Evolutionary conservation across 2,113 vertebrate species (phyloP).

Genomic region (Ptyas mucosa): DNA sequence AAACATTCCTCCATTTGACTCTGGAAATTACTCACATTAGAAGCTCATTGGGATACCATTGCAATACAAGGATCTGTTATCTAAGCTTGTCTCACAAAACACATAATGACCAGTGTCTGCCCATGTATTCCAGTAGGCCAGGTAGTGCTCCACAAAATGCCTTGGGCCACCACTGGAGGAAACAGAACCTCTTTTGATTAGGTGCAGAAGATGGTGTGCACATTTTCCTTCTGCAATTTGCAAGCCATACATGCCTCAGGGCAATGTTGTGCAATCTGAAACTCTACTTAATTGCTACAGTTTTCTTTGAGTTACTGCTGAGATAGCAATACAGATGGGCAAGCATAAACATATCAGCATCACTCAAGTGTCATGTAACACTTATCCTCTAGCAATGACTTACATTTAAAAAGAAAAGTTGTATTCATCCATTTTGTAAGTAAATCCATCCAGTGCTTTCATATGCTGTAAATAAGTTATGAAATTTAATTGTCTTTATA

Average conservation of each 20-base stretch:
- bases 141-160: conserved; percentile 13
- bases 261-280: background rate
- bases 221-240: conserved; percentile 17
- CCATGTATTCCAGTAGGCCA: conserved; percentile 25
- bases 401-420: background rate
- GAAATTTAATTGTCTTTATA: background rate
- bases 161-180: background rate
- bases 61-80: background rate
- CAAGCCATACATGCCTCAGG: background rate
- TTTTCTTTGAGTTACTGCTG: conserved; percentile 42
- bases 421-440: background rate
- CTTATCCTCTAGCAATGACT: background rate
- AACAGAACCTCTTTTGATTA: conserved; percentile 7
- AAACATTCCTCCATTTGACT: conserved; percentile 34
- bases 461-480: background rate
- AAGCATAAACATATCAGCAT: conserved; percentile 10
- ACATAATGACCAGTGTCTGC: background rate
- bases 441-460: background rate
- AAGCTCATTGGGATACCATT: background rate
- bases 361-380: conserved; percentile 22
- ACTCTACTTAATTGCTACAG: conserved; percentile 3
- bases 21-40: conserved; percentile 34
- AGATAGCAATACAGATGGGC: conserved; percentile 14
- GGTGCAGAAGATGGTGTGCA: background rate
- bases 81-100: conserved; percentile 32